Base-by-base conservation (phyloP, 2,113 vertebrate genomes). In the Calyptommatus sinebrachiatus region DNA sequence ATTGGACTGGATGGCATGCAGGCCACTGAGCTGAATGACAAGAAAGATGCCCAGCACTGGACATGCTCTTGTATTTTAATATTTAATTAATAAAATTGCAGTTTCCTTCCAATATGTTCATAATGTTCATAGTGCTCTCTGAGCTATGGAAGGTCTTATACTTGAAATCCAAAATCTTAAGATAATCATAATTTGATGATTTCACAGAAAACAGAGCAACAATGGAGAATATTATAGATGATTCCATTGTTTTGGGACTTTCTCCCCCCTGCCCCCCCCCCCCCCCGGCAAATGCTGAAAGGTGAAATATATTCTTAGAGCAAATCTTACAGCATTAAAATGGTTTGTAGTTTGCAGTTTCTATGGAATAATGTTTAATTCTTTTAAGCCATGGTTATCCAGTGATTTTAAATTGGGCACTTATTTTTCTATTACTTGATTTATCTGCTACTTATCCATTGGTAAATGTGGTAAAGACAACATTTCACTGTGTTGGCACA, bases 371-470 rank as follows among this genome's bases (percentile, higher is more conserved):
- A 22, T 57, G 81, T 88, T 84, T 75, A 86, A 85, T 71, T 77
- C 48, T 18, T 80, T 72, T 45, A 69, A 28, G 8, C 18, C 11
- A 77, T 1, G 20, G 88, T 28, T 65, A 83, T 86, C 75, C 8
- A 83, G 80, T 86, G 86, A 79, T 85, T 57, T 72, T 60, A 84
- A 88, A 89, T 87, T 74, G 79, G 88, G 88, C 26, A 12, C 88
- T 89, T 35, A 1, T 88, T 90, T 91, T 90, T 85, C 81, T 8
- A 72, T 80, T 61, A 86, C 80, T 73, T 63, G 69, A 80, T 91
- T 87, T 91, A 41, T 41, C 67, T 85, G 89, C 87, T 73, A 92
- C 83, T n/a, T 82, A 87, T 77, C 86, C 85, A 62, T 50, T 8
- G 2, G 76, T 84, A 85, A 86, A 80, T 90, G 60, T n/a, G 48